phyloP scores from a whole-genome alignment of 2,797 vertebrate genomes.

The Argyrosomus regius region DNA sequence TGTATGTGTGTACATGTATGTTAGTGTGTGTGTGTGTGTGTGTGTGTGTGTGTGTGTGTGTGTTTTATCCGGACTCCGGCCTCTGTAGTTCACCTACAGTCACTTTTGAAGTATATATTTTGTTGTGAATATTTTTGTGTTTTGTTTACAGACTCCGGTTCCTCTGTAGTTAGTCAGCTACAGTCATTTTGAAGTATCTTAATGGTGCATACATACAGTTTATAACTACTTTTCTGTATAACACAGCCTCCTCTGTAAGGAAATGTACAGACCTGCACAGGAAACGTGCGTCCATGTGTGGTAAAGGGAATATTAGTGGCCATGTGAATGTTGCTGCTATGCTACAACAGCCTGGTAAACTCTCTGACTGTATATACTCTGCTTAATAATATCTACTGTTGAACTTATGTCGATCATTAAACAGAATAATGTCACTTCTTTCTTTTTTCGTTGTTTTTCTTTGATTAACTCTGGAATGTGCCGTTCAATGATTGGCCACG shows the following conservation, averaged over 20 bases:
- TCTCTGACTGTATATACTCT: constrained; percentile 24
- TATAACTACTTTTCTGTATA: constrained; percentile 12
- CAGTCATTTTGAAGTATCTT: constrained; percentile 76
- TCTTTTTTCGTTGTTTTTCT: constrained; percentile 21
- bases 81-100: constrained; percentile 82
- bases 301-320: constrained; percentile 27
- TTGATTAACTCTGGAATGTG: constrained; percentile 53
- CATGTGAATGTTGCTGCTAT: constrained; percentile 35
- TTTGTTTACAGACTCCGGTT: constrained; percentile 82
- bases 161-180: constrained; percentile 75
- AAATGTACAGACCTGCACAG: constrained; percentile 17
- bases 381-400: constrained; percentile 29
- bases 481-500: constrained; percentile 43
- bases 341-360: constrained; percentile 18
- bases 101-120: constrained; percentile 73
- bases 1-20: background rate
- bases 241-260: background rate
- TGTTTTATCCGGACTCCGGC: constrained; percentile 73
- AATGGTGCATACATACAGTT: constrained; percentile 52
- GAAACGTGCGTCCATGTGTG: constrained; percentile 28
- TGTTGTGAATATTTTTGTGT: constrained; percentile 35
- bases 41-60: constrained; percentile 21
- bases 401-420: constrained; percentile 62
- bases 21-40: constrained; percentile 4
- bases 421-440: constrained; percentile 30